Conservation (phyloP, 1,140 invertebrate genomes). For the Diachasma alloeum region DNA sequence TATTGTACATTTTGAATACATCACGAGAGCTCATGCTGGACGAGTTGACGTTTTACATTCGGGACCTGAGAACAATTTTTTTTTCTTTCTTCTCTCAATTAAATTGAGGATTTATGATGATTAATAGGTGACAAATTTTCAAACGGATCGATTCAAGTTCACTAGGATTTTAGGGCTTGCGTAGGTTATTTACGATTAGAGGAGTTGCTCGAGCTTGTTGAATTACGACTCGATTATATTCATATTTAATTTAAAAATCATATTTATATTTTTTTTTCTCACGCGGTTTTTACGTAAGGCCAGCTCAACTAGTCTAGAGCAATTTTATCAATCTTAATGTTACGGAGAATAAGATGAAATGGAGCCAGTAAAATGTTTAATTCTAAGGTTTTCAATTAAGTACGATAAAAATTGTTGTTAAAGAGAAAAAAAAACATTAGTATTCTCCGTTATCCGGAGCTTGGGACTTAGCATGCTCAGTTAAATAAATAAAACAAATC, state of each 20-base stretch:
- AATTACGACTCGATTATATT: background rate
- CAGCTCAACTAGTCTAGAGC: slow-evolving; percentile 67
- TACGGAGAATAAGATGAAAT: slow-evolving; percentile 42
- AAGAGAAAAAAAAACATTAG: slow-evolving; percentile 43
- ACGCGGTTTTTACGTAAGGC: slow-evolving; percentile 45
- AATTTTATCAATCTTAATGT: slow-evolving; percentile 46
- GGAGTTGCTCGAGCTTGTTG: background rate
- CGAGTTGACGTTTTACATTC: slow-evolving; percentile 53
- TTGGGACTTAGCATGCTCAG: slow-evolving; percentile 68
- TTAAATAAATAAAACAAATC: slow-evolving; percentile 62
- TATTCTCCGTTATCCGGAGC: slow-evolving; percentile 62
- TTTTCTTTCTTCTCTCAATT: slow-evolving; percentile 17
- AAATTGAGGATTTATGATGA: background rate
- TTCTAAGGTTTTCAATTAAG: slow-evolving; percentile 35
- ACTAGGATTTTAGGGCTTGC: slow-evolving; percentile 44
- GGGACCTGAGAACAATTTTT: slow-evolving; percentile 59
- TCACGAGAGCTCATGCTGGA: slow-evolving; percentile 35
- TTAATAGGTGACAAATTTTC: background rate
- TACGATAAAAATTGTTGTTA: slow-evolving; percentile 40
- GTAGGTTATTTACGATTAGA: background rate
- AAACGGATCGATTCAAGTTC: slow-evolving; percentile 42
- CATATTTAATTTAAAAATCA: background rate
- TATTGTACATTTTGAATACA: background rate
- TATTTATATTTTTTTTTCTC: slow-evolving; percentile 20
- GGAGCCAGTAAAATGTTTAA: slow-evolving; percentile 54